Evolutionary conservation across 2,797 vertebrate genomes (phyloP).

Genomic region (Sorex maritimensis): DNA sequence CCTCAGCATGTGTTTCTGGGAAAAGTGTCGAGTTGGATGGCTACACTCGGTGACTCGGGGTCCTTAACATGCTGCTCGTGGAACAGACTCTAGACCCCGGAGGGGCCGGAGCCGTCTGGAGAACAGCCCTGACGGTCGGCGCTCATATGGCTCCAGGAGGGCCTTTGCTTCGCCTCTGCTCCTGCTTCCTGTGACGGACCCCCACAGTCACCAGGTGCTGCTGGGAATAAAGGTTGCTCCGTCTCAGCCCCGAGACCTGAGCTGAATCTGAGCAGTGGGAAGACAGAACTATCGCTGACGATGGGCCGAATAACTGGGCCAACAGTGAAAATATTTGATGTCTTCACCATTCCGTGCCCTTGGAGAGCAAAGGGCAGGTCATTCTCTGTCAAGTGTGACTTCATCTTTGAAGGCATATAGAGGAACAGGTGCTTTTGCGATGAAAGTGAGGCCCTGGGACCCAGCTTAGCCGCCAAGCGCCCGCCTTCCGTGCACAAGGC

Average conservation of each 20-base stretch:
- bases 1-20: constrained; percentile 61
- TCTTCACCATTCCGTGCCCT: constrained; percentile 22
- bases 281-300: constrained; percentile 1
- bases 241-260: background rate
- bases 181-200: background rate
- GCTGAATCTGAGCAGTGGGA: background rate
- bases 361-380: background rate
- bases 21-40: constrained; percentile 56
- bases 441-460: constrained; percentile 9
- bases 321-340: constrained; percentile 37
- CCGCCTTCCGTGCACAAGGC: no score
- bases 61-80: constrained; percentile 22
- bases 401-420: constrained; percentile 47
- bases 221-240: background rate
- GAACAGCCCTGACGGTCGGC: background rate
- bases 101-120: background rate
- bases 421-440: constrained; percentile 15
- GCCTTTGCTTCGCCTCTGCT: background rate
- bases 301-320: background rate
- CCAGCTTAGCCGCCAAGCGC: no score
- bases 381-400: constrained; percentile 12
- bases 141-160: background rate
- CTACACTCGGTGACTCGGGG: background rate
- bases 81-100: background rate
- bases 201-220: background rate